phyloP scores from a whole-genome alignment of 2,888 invertebrate genomes.

The Leptinotarsa juncta region DNA sequence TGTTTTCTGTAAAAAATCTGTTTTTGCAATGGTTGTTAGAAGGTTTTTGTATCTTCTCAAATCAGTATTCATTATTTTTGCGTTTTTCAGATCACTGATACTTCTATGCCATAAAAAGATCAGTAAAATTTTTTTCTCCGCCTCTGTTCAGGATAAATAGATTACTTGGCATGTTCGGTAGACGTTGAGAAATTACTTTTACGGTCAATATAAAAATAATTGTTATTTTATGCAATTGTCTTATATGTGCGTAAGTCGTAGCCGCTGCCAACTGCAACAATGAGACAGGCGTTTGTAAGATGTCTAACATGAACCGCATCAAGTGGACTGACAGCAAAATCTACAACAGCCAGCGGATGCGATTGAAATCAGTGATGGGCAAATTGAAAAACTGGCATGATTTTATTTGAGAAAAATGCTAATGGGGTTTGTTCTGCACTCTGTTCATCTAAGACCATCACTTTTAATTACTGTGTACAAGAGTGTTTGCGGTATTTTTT shows the following conservation, averaged over 20 bases:
- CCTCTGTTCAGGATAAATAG: slow-evolving; percentile 43
- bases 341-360: slow-evolving; percentile 23
- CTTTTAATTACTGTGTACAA: slow-evolving; percentile 2
- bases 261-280: slow-evolving; percentile 91
- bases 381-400: slow-evolving; percentile 27
- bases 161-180: slow-evolving; percentile 42
- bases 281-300: slow-evolving; percentile 84
- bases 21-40: too few species aligned
- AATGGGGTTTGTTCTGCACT: slow-evolving; percentile 7
- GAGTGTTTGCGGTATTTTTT: neutral
- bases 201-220: slow-evolving; percentile 48
- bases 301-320: slow-evolving; percentile 31
- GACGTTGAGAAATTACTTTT: slow-evolving; percentile 53
- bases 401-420: slow-evolving; percentile 13
- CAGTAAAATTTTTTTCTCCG: neutral
- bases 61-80: too few species aligned
- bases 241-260: slow-evolving; percentile 62
- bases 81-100: too few species aligned
- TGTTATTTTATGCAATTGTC: slow-evolving; percentile 44
- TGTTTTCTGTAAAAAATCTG: too few species aligned
- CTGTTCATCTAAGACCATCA: neutral
- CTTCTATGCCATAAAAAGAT: too few species aligned
- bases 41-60: too few species aligned
- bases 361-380: slow-evolving; percentile 21
- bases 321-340: slow-evolving; percentile 26